A percentile compares a stretch with the other conserved stretches of the same genome.
Conservation (phyloP, 1,140 invertebrate genomes). For the Andrena cerasifolii region DNA sequence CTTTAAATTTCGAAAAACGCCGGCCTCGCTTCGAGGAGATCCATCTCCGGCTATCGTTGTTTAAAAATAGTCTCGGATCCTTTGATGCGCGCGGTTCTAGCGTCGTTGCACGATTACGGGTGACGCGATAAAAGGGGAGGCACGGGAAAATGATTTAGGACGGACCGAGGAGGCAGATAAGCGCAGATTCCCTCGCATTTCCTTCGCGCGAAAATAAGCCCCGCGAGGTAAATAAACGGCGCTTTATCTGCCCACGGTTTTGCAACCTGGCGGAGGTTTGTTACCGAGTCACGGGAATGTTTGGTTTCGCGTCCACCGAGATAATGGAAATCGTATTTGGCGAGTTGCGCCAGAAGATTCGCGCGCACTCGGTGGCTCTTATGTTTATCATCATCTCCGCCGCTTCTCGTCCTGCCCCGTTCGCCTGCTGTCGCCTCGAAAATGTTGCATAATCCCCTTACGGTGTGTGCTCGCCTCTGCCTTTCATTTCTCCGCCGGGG, state of each 20-base stretch:
- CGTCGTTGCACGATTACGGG: neutral
- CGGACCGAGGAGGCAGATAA: neutral
- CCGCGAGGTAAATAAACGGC: neutral
- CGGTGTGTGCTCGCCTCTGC: slow-evolving; percentile 32
- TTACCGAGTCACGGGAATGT: too few species aligned
- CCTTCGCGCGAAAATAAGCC: neutral
- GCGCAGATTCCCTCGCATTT: neutral
- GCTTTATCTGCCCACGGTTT: neutral
- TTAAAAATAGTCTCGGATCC: neutral
- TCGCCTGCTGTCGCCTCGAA: slow-evolving; percentile 50
- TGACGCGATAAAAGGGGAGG: neutral
- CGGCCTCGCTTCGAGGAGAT: too few species aligned
- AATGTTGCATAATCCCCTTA: slow-evolving; percentile 50
- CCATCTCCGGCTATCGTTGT: too few species aligned
- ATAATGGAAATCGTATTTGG: too few species aligned
- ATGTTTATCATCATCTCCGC: neutral
- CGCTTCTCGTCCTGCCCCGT: slow-evolving; percentile 11
- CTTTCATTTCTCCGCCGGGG: slow-evolving; percentile 54
- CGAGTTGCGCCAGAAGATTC: too few species aligned
- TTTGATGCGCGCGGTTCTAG: neutral
- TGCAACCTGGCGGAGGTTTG: neutral
- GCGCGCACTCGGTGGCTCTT: neutral
- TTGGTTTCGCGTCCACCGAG: neutral
- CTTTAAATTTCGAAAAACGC: too few species aligned
- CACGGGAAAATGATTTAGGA: neutral